These are phyloP conservation scores for Lepidurus apus DNA, from an alignment of 1,140 invertebrate species.

Conservation along the genomic window DNA sequence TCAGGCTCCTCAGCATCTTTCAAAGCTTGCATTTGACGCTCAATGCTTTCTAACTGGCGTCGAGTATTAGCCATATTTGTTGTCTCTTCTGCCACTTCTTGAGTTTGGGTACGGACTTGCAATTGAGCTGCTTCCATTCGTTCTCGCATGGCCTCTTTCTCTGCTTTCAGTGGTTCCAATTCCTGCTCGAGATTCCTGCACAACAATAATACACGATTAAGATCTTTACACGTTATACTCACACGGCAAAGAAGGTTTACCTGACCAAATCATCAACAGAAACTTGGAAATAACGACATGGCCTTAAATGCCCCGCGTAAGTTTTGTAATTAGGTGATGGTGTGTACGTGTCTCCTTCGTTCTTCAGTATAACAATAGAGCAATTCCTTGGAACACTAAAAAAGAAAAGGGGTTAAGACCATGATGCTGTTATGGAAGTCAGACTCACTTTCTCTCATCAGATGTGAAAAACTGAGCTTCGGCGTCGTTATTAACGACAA, in stretches of 20 bases:
- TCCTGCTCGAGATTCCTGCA: not conserved
- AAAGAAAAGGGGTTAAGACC: constrained; percentile 48
- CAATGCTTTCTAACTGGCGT: not conserved
- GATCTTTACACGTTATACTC: not conserved
- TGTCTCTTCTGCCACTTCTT: not conserved
- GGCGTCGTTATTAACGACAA: not conserved
- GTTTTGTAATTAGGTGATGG: constrained; percentile 62
- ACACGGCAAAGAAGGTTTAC: constrained; percentile 39
- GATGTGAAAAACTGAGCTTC: not conserved
- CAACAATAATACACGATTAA: not conserved
- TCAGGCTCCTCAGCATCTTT: not conserved
- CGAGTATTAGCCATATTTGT: not conserved
- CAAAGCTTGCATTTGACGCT: constrained; percentile 1
- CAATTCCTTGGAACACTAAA: constrained; percentile 60
- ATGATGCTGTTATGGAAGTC: constrained; percentile 45
- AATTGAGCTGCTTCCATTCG: not conserved
- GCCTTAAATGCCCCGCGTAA: constrained; percentile 48
- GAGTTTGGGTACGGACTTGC: constrained; percentile 15
- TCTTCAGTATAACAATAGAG: constrained; percentile 54
- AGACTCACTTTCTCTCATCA: not conserved
- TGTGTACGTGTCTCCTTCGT: constrained; percentile 55
- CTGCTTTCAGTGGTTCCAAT: not conserved
- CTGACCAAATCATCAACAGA: constrained; percentile 55
- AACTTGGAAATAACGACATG: constrained; percentile 54
- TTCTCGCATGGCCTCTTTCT: constrained; percentile 10